Percentiles rank a stretch among this genome's conserved stretches.
These are phyloP conservation scores for Hybos culiciformis DNA, from an alignment of 2,888 invertebrate species.

Conservation along the genomic window DNA sequence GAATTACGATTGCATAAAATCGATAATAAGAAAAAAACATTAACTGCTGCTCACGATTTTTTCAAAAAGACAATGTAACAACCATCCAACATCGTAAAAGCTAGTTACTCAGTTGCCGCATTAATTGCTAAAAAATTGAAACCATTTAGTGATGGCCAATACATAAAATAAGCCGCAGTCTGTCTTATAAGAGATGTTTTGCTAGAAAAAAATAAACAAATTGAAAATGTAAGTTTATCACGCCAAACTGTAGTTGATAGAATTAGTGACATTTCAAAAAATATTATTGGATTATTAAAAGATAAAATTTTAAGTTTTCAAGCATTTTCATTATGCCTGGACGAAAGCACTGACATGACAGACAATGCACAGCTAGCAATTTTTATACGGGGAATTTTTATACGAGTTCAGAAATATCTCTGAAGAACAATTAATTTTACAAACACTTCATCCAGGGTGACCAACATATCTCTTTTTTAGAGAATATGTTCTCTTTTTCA, in stretches of 20 bases:
- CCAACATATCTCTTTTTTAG: too few relatives aligned
- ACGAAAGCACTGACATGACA: not conserved
- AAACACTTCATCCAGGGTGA: too few relatives aligned
- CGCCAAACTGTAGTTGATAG: not conserved
- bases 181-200: not conserved
- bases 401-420: too few relatives aligned
- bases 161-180: not conserved
- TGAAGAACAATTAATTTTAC: not conserved
- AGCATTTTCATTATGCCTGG: constrained; percentile 1
- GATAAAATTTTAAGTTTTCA: not conserved
- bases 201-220: not conserved
- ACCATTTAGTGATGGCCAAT: not conserved
- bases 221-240: not conserved
- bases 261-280: not conserved
- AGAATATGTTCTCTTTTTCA: too few relatives aligned
- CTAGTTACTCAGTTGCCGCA: not conserved
- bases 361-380: constrained; percentile 1
- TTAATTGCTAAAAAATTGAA: constrained; percentile 4
- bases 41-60: not conserved
- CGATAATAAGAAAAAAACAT: not conserved
- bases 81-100: not conserved
- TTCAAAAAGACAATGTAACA: not conserved
- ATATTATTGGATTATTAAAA: not conserved
- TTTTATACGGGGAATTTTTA: too few relatives aligned
- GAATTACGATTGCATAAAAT: not conserved